Evolutionary conservation across 2,888 invertebrate species (phyloP), one percentile per base, ranked within the genome.

Genomic region (Troilus luridus): DNA sequence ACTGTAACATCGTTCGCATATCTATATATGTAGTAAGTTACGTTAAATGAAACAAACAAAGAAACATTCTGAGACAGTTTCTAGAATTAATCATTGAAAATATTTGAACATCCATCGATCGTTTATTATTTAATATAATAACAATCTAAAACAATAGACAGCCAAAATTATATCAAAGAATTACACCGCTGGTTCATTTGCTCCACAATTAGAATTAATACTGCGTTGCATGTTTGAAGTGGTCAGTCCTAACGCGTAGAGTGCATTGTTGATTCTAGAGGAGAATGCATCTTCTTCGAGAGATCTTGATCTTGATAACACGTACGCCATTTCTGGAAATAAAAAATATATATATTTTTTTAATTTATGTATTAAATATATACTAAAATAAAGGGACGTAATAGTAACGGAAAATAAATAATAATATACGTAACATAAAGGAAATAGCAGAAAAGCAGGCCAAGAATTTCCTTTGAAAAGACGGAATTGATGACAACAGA

Each of bases 181-280:
- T 72, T 72, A 72, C 27, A 72, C 72, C 6, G 27, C 5, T 72
- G 72, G 72, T 72, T 72, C 27, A 27, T 72, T 14, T 14, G 0
- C 27, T 27, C 72, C 72, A 27, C 72, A 72, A 27, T 72, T 72
- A 72, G 72, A 72, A 72, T 72, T 72, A 27, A 72, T 14, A 72
- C 72, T 72, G 27, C 14, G 11, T 27, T 12, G 5, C 27, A 72
- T 27, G 27, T 72, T 72, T 72, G 72, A 72, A 6, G 11, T 24
- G 14, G 72, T 72, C 27, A 72, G 72, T 24, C 72, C 72, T 72
- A 72, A 14, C 12, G 72, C 72, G 72, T 72, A 72, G 3, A 72
- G 27, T 27, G 72, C 72, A 7, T 24, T 72, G 14, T 27, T 14
- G 27, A 72, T 27, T 72, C 72, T 72, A 27, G 27, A 6, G 10